These are phyloP conservation scores for Podarcis lilfordi DNA, from an alignment of 2,797 vertebrate genomes.

Conservation along the genomic window DNA sequence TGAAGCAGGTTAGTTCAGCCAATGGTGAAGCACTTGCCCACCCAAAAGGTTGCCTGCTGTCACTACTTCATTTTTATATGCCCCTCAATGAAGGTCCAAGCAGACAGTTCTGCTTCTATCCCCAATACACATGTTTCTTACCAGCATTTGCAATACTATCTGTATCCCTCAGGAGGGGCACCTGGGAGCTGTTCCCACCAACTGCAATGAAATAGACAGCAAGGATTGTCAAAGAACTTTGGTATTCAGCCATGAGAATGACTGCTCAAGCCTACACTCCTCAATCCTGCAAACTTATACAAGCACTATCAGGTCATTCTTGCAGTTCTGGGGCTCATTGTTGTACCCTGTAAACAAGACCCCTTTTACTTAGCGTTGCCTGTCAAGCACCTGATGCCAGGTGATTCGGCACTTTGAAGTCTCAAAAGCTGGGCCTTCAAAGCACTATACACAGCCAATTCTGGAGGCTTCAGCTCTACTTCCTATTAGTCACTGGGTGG, in stretches of 20 bases:
- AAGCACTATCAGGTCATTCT: not conserved
- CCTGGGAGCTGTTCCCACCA: slow-evolving; percentile 89
- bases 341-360: not conserved
- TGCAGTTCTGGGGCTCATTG: not conserved
- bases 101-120: not conserved
- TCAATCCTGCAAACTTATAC: not conserved
- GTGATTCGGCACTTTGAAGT: too few relatives aligned
- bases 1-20: not conserved
- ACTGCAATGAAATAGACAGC: slow-evolving; percentile 35
- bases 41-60: not conserved
- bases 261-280: not conserved
- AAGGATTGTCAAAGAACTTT: not conserved
- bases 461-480: too few relatives aligned
- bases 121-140: slow-evolving; percentile 68
- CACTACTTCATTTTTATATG: not conserved
- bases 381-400: too few relatives aligned
- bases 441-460: too few relatives aligned
- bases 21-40: not conserved
- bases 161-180: slow-evolving; percentile 84
- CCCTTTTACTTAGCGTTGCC: not conserved
- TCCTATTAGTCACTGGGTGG: too few relatives aligned
- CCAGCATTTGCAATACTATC: slow-evolving; percentile 78
- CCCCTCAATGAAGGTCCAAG: not conserved
- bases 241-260: not conserved
- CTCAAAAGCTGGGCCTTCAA: too few relatives aligned